Base-by-base conservation (phyloP, 1,140 invertebrate species). In the Zaprionus tsacasi region DNA sequence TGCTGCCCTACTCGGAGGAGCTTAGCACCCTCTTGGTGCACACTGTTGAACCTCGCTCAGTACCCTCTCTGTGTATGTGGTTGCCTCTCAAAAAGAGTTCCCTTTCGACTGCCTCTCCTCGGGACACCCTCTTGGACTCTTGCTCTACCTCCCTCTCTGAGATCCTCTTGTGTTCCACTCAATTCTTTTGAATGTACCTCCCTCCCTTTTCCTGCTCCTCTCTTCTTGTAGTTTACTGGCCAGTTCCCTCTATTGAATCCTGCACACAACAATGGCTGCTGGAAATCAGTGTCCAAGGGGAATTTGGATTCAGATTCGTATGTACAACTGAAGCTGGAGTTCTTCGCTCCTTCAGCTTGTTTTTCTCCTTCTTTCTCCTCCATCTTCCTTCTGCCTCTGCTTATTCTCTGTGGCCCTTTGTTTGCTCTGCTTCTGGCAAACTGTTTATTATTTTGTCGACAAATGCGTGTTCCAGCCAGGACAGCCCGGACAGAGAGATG, bases 361-460 rank as follows among this genome's bases (percentile, higher is more conserved):
- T 8, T 17, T 59, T 59, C 15, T 38, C 21, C 21, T 21, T 21
- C 21, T 21, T 17, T 15, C 33, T 30, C 36, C 7, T 43, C n/a
- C 6, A 43, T 40, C 30, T 8, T 25, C 11, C 2, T n/a, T n/a
- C n/a, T n/a, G n/a, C n/a, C n/a, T n/a, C n/a, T n/a, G n/a, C n/a
- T n/a, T 71, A 15, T 59, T 55, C 13, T 45, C 38, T 64, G 52
- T 57, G 63, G 64, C 43, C 65, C 68, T 78, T 75, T 75, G 55
- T 75, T 73, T 69, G 65, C 43, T 50, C 40, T 64, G 56, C 45
- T 38, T 33, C 43, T 61, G 52, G 30, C 72, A 75, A 75, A 75
- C 70, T 79, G 43, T 79, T 79, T 76, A 76, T 79, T 76, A 76
- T 71, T 78, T 78, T 78, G 76, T 70, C 61, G 72, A 75, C 67